Evolutionary conservation across 2,888 invertebrate genomes (phyloP).

Genomic region (Ophion obscuratus): DNA sequence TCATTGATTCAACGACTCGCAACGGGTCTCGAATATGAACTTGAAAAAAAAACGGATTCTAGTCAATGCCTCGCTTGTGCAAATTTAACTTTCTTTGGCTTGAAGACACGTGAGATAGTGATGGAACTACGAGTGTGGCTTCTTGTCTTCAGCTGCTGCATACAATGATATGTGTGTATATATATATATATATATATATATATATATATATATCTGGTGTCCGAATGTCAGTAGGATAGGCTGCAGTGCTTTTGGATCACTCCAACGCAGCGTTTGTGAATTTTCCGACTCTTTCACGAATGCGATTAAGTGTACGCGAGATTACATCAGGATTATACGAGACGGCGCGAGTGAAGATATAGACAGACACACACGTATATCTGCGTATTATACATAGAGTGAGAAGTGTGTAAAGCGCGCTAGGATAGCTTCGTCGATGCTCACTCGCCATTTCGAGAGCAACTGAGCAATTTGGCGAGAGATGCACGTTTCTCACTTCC

Average conservation of each 20-base stretch:
- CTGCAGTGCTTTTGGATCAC: slow-evolving; percentile 54
- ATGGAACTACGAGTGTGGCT: background rate
- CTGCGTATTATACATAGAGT: slow-evolving; percentile 16
- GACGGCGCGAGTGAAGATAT: slow-evolving; percentile 35
- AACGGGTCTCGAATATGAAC: background rate
- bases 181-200: background rate
- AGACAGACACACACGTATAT: background rate
- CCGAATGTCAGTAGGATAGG: slow-evolving; percentile 33
- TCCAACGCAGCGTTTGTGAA: slow-evolving; percentile 42
- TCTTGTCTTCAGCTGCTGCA: background rate
- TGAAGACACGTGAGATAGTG: background rate
- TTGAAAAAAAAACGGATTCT: background rate
- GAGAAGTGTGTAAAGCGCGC: slow-evolving; percentile 45
- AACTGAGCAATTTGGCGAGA: slow-evolving; percentile 60
- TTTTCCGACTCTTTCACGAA: slow-evolving; percentile 50
- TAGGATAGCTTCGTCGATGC: slow-evolving; percentile 55
- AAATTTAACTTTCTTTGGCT: background rate
- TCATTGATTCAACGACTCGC: background rate
- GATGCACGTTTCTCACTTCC: slow-evolving; percentile 35
- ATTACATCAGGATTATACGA: slow-evolving; percentile 64
- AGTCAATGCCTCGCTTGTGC: background rate
- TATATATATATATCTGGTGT: slow-evolving; percentile 14
- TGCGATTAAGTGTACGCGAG: slow-evolving; percentile 61
- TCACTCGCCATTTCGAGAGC: slow-evolving; percentile 59
- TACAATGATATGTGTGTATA: background rate